Conservation (phyloP, 2,888 invertebrate species). For the Acanthosepion pharaonis region DNA sequence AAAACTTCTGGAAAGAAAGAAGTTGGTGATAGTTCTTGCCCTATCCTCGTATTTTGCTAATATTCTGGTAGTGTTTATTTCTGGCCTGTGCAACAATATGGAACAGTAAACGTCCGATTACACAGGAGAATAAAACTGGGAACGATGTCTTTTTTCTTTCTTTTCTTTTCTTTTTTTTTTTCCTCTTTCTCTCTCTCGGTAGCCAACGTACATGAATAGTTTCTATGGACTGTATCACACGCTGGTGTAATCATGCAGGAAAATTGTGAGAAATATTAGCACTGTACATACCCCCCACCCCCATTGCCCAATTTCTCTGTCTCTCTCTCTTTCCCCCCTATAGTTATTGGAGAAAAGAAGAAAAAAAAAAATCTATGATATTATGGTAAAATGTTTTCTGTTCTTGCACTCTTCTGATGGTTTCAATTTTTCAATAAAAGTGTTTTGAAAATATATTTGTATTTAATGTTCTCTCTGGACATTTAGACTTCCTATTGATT, state of each 20-base stretch:
- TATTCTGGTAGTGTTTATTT: no score
- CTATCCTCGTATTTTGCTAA: no score
- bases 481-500: no score
- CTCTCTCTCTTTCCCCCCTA: not conserved
- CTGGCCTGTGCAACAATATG: no score
- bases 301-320: not conserved
- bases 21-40: no score
- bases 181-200: not conserved
- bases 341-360: slow-evolving; percentile 36
- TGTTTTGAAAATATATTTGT: not conserved
- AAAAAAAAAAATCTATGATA: not conserved
- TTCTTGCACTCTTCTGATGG: slow-evolving; percentile 41
- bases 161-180: not conserved
- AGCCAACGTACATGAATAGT: not conserved
- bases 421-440: slow-evolving; percentile 43
- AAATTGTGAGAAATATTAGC: slow-evolving; percentile 43
- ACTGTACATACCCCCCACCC: not conserved
- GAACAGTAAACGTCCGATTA: no score
- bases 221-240: slow-evolving; percentile 23
- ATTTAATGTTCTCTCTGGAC: no score
- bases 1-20: no score
- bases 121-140: no score
- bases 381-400: slow-evolving; percentile 38
- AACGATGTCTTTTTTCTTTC: not conserved
- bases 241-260: slow-evolving; percentile 39